Evolutionary conservation across 2,797 vertebrate genomes (phyloP), one percentile per base, ranked within the genome.

Genomic region (Cuculus canorus): DNA sequence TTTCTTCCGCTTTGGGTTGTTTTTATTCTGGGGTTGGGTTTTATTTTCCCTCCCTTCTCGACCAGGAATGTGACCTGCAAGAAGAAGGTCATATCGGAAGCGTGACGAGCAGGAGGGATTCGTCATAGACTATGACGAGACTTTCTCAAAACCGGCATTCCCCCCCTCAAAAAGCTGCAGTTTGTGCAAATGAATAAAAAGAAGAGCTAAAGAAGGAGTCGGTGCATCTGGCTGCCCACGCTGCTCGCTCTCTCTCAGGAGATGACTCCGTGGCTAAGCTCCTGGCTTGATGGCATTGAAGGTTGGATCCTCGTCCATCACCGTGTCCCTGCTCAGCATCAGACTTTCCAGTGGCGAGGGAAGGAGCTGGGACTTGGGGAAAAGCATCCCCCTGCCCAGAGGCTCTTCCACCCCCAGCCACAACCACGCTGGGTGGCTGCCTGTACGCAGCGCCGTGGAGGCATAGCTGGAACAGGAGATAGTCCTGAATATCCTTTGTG

Each of bases 351-450:
- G 27, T 57, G 54, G n/a, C 2, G 17, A 47, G 25, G 30, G n/a
- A 35, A 30, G n/a, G 27, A 48, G 32, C 2, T 63, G 61, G 57
- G 39, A 45, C 2, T 1, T 2, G 41, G 17, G 30, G 69, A 19
- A n/a, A 57, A 65, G 0, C 70, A n/a, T 3, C 28, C 18, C 27
- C n/a, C 11, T 25, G 5, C 41, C 66, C 17, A 1, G 35, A 25
- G 19, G 32, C 33, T 71, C 54, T 52, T 83, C 47, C 75, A 33
- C 23, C 50, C 19, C 10, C 39, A 22, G 53, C 17, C 69, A 11
- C 8, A 1, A 3, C 77, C 3, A 2, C 1, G 0, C 39, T 2
- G 15, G 0, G 8, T 15, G 24, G 32, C 4, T 23, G 30, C 37
- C 30, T 39, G 39, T 39, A 15, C 35, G 28, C 71, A 15, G 39